Evolutionary conservation across 2,888 invertebrate genomes (phyloP).

Genomic region (Amphipyra tragopoginis): DNA sequence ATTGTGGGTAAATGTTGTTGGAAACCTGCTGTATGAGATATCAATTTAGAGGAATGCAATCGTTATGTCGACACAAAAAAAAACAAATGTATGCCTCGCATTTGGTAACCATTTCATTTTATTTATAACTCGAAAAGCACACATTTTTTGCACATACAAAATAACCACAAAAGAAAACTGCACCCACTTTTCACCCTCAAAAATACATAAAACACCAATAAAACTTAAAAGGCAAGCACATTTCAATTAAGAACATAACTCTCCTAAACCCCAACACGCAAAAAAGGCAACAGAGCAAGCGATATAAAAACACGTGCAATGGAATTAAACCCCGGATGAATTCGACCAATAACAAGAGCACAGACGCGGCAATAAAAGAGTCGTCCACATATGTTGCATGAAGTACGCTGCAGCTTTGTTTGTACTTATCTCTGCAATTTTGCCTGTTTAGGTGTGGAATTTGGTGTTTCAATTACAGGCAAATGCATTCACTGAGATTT

Average conservation of each 20-base stretch:
- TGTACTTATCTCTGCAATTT: conserved; percentile 54
- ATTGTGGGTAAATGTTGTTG: too few relatives aligned
- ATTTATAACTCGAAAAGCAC: too few relatives aligned
- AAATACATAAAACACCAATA: conserved; percentile 42
- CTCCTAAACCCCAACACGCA: conserved; percentile 51
- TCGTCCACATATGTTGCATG: conserved; percentile 79
- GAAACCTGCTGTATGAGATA: too few relatives aligned
- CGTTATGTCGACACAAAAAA: too few relatives aligned
- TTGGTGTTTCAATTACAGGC: conserved; percentile 42
- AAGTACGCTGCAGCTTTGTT: conserved; percentile 57
- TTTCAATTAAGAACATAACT: conserved; percentile 72
- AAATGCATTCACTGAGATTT: too few relatives aligned
- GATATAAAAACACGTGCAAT: conserved; percentile 68
- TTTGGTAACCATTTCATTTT: too few relatives aligned
- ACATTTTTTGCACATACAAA: not conserved
- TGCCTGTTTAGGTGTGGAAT: conserved; percentile 69
- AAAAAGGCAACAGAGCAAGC: conserved; percentile 59
- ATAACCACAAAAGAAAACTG: not conserved
- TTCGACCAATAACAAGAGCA: conserved; percentile 66
- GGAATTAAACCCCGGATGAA: conserved; percentile 67
- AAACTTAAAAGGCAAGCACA: conserved; percentile 57
- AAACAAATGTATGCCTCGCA: too few relatives aligned
- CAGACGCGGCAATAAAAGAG: conserved; percentile 77
- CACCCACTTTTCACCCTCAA: conserved; percentile 13
- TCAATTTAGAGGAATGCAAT: too few relatives aligned